phyloP scores from a whole-genome alignment of 2,797 vertebrate genomes.

The Molossus alvarezi region DNA sequence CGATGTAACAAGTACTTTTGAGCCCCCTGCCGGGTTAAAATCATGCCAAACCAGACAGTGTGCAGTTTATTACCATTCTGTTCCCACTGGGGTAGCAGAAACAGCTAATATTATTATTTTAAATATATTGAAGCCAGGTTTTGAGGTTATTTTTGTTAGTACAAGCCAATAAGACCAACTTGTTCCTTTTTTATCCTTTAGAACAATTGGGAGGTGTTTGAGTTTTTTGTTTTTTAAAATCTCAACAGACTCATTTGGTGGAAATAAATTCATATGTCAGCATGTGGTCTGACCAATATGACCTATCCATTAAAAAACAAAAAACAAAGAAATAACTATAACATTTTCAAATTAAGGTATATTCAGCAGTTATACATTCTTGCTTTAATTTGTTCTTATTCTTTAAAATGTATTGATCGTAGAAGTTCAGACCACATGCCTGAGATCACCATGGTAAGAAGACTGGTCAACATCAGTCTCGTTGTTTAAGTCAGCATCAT shows the following conservation, averaged over 20 bases:
- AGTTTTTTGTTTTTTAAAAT: constrained; percentile 49
- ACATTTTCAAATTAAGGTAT: constrained; percentile 67
- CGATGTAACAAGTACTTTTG: constrained; percentile 33
- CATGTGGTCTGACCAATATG: constrained; percentile 73
- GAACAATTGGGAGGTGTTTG: constrained; percentile 65
- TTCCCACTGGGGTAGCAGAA: constrained; percentile 33
- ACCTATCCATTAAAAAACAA: constrained; percentile 32
- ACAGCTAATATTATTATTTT: constrained; percentile 69
- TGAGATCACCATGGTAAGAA: not conserved
- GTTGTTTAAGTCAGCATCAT: not conserved
- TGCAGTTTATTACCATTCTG: constrained; percentile 50
- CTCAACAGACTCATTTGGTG: constrained; percentile 74
- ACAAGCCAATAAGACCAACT: constrained; percentile 19
- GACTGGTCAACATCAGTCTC: not conserved
- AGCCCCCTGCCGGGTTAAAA: constrained; percentile 22
- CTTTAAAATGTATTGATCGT: not conserved
- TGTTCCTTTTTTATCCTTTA: constrained; percentile 30
- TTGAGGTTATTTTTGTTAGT: constrained; percentile 36
- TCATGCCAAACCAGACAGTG: constrained; percentile 47
- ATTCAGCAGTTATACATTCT: constrained; percentile 48
- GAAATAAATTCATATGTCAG: constrained; percentile 73
- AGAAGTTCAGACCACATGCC: not conserved
- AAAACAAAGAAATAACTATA: not conserved
- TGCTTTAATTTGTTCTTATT: constrained; percentile 44
- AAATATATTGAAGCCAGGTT: constrained; percentile 68